A percentile compares a stretch with the other conserved stretches of the same genome.
Conservation (phyloP, 2,113 vertebrate species). For the Cranoglanis bouderius region DNA sequence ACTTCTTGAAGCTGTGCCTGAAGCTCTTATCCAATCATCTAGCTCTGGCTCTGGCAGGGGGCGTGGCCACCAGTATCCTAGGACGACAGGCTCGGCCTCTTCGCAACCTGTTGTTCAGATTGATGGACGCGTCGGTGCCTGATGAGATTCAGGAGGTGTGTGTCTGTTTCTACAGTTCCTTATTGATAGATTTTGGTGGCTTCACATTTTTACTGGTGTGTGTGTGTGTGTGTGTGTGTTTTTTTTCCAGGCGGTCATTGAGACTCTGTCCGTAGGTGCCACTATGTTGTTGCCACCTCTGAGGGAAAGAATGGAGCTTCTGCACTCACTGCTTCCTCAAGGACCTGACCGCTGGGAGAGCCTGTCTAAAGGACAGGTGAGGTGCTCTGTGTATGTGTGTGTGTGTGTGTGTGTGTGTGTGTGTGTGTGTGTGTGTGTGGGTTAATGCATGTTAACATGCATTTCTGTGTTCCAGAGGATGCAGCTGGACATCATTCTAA, state of each 20-base stretch:
- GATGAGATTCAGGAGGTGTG: conserved; percentile 96
- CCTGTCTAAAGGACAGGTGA: conserved; percentile 96
- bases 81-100: conserved; percentile 93
- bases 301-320: conserved; percentile 94
- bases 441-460: neutral
- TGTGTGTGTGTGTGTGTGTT: conserved; percentile 26
- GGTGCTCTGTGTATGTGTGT: neutral
- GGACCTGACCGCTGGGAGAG: conserved; percentile 98
- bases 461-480: conserved; percentile 78
- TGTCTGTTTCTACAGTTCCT: neutral
- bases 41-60: conserved; percentile 92
- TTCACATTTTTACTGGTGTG: neutral
- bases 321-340: conserved; percentile 93
- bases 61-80: conserved; percentile 95
- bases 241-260: conserved; percentile 86
- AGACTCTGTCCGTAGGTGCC: conserved; percentile 96
- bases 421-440: neutral
- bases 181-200: neutral
- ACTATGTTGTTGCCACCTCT: conserved; percentile 96
- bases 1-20: conserved; percentile 92
- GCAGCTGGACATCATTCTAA: conserved; percentile 98
- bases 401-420: neutral
- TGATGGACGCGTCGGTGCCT: conserved; percentile 97
- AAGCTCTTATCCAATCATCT: conserved; percentile 96
- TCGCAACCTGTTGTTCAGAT: conserved; percentile 90